A percentile compares a stretch with the other conserved stretches of the same genome.
Evolutionary conservation across 2,888 invertebrate species (phyloP).

Genomic region (Drosophila fulvimacula): DNA sequence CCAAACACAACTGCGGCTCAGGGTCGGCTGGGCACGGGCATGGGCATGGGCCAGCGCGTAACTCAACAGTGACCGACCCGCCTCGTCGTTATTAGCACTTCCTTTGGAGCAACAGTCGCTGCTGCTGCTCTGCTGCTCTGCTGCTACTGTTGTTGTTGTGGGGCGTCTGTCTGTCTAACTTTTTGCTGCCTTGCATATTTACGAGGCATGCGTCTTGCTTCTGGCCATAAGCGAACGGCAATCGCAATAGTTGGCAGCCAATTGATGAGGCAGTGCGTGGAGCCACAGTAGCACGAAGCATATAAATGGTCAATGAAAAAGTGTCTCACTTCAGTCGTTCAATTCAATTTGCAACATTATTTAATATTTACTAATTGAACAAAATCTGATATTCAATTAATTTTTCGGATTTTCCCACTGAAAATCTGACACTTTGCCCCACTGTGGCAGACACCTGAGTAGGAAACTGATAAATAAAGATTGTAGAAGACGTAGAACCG

Average conservation of each 20-base stretch:
- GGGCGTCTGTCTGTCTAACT: slow-evolving; percentile 73
- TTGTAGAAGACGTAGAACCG: slow-evolving; percentile 61
- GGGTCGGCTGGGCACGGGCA: slow-evolving; percentile 39
- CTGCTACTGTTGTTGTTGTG: slow-evolving; percentile 35
- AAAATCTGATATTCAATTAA: too few species aligned
- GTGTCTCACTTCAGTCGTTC: rapidly evolving
- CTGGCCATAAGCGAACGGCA: slow-evolving; percentile 51
- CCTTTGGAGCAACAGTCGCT: slow-evolving; percentile 54
- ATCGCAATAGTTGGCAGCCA: slow-evolving; percentile 62
- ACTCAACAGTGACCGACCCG: slow-evolving; percentile 73
- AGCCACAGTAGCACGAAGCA: slow-evolving; percentile 48
- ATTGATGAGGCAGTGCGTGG: slow-evolving; percentile 70
- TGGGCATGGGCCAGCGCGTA: slow-evolving; percentile 53
- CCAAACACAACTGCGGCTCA: slow-evolving; percentile 48
- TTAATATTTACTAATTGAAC: background rate
- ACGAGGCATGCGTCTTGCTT: slow-evolving; percentile 75
- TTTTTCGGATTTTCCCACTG: background rate
- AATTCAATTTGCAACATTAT: background rate
- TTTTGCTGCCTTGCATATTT: slow-evolving; percentile 78
- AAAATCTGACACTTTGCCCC: slow-evolving; percentile 8
- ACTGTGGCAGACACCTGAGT: slow-evolving; percentile 64
- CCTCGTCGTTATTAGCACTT: slow-evolving; percentile 75
- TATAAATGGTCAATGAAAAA: background rate
- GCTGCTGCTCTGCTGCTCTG: too few species aligned
- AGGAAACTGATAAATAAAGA: slow-evolving; percentile 79